These are phyloP conservation scores for Kryptopterus vitreolus DNA, from an alignment of 2,797 vertebrate genomes.

Conservation along the genomic window DNA sequence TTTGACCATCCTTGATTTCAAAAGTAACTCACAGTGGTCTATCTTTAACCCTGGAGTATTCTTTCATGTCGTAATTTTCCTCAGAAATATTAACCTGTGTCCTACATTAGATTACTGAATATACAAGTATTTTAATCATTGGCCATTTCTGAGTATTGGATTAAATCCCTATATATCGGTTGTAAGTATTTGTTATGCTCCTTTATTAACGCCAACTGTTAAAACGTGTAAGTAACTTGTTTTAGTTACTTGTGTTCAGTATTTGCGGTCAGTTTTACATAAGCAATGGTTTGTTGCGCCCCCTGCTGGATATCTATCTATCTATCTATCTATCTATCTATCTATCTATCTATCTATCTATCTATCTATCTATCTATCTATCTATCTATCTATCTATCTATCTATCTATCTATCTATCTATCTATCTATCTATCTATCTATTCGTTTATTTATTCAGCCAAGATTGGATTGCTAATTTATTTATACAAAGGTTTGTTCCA, in stretches of 20 bases:
- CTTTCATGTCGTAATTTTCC: not conserved
- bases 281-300: not conserved
- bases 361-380: not conserved
- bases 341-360: not conserved
- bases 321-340: not conserved
- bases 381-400: not conserved
- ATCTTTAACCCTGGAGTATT: not conserved
- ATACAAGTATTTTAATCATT: not conserved
- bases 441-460: too few relatives aligned
- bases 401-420: too few relatives aligned
- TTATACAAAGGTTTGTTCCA: too few relatives aligned
- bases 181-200: not conserved
- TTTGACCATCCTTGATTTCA: not conserved
- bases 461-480: too few relatives aligned
- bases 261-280: not conserved
- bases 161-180: not conserved
- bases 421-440: too few relatives aligned
- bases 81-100: not conserved
- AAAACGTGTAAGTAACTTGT: not conserved
- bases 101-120: not conserved
- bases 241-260: too few relatives aligned
- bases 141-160: not conserved
- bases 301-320: not conserved
- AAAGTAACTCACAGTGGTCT: not conserved
- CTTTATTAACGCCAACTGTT: not conserved